A percentile compares a stretch with the other conserved stretches of the same genome.
Evolutionary conservation across 2,113 vertebrate genomes (phyloP).

Genomic region (Callipepla californica): DNA sequence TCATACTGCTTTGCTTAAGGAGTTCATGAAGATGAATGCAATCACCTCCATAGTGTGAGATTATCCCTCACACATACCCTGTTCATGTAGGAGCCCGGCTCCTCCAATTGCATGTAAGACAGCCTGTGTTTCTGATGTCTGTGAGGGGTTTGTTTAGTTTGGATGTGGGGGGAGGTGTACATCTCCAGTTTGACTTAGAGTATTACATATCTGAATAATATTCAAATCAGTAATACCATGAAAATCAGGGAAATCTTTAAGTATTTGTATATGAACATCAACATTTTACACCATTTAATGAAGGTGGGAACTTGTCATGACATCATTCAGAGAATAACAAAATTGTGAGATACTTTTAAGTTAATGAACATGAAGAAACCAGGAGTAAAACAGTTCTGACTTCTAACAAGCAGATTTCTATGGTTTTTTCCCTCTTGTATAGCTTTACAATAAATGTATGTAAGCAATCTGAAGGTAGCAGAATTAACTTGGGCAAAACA

Average conservation of each 20-base stretch:
- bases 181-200: background rate
- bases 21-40: background rate
- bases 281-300: background rate
- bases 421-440: background rate
- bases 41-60: rapidly evolving
- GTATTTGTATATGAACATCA: background rate
- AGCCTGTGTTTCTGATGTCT: background rate
- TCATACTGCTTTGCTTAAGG: background rate
- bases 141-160: background rate
- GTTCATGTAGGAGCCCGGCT: background rate
- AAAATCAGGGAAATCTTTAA: background rate
- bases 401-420: background rate
- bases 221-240: background rate
- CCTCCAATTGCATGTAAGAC: background rate
- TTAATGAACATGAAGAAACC: background rate
- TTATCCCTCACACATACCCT: background rate
- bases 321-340: background rate
- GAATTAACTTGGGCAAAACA: background rate
- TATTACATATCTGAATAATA: background rate
- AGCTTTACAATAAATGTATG: background rate
- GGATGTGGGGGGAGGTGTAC: rapidly evolving
- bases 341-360: background rate
- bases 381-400: background rate
- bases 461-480: background rate
- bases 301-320: background rate